Evolutionary conservation across 2,797 vertebrate genomes (phyloP), one percentile per base, ranked within the genome.

Genomic region (Coccyzus lansbergi): DNA sequence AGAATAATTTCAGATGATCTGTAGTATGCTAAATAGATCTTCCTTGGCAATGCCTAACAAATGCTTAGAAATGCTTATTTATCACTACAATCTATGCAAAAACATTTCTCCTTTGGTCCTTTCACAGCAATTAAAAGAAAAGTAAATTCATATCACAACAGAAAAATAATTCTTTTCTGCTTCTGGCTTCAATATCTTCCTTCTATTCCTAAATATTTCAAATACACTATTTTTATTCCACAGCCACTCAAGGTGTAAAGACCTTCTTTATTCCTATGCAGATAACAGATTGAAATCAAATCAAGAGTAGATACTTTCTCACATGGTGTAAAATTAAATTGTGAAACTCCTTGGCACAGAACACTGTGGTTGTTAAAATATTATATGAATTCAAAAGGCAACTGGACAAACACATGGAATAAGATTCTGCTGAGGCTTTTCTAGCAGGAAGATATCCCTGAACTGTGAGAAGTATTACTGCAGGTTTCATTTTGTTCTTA

Each of bases 251-350:
- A 52, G 25, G 15, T 86, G 3, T 81, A 88, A 92, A 93, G 62
- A 67, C 56, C 49, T 77, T 55, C 28, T 85, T 86, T 83, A 83
- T 56, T 90, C 38, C 40, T 84, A 8, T 83, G 48, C 48, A 86
- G 80, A 77, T 63, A 88, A 70, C 56, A 90, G 52, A 74, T 11
- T 92, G 65, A 88, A 93, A 88, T 88, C 29, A 85, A 80, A 89
- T 36, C 21, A 77, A 88, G 44, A 74, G 12, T 12, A 71, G 28
- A 78, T 59, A 51, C 31, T 60, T 92, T 92, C 70, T 88, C 77
- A 48, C 48, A 74, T 1, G 4, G 21, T 33, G 25, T 83, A 9
- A 74, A 62, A 77, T 86, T 80, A 83, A 88, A 52, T 70, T 63
- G 28, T 70, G 34, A 71, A 78, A 67, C 17, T 77, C 22, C 52